Base-by-base conservation (phyloP, 92 coral and sea anemone species). In the Ricordea florida region DNA sequence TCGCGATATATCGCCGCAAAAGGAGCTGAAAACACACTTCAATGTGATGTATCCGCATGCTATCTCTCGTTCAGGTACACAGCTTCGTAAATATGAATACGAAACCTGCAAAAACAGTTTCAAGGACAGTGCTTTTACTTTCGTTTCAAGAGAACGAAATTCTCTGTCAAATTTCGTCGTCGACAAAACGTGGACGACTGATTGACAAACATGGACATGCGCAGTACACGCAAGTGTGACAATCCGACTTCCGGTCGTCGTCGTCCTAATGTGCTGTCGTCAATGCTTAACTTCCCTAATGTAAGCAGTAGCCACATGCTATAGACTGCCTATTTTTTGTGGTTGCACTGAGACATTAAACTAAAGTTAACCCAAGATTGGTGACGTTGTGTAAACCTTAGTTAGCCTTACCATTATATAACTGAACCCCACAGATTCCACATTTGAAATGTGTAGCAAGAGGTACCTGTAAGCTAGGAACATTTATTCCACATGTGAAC, bases 151-250 rank as follows among this genome's bases (percentile, higher is more conserved):
- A 57, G 65, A 61, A 35, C 67, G 18, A 14, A 42, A 20, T 37
- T n/a, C 43, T n/a, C 45, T 37, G 17, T 4, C 43, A 59, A 59
- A 33, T 59, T 59, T 32, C 43, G 67, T 59, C 67, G 21, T 59
- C 67, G 67, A 59, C 67, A 45, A 59, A 31, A 26, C 67, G 45
- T 33, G 67, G 67, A 59, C 67, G 45, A 59, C 67, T 42, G 31
- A 33, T 13, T 59, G 26, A 37, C 24, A 59, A 59, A 2, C 43
- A 32, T n/a, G 34, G 67, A 16, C 47, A 3, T 59, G 49, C 48
- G 69, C 49, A 61, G 69, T 17, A 41, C 69, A 24, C 48, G 47
- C 27, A 61, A 13, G 5, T 61, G 50, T 35, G 30, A 15, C 29
- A 36, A 61, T 36, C 69, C 33, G 21, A 61, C 69, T 57, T 57